phyloP scores from a whole-genome alignment of 2,113 vertebrate genomes.

The Puffinus mauretanicus region DNA sequence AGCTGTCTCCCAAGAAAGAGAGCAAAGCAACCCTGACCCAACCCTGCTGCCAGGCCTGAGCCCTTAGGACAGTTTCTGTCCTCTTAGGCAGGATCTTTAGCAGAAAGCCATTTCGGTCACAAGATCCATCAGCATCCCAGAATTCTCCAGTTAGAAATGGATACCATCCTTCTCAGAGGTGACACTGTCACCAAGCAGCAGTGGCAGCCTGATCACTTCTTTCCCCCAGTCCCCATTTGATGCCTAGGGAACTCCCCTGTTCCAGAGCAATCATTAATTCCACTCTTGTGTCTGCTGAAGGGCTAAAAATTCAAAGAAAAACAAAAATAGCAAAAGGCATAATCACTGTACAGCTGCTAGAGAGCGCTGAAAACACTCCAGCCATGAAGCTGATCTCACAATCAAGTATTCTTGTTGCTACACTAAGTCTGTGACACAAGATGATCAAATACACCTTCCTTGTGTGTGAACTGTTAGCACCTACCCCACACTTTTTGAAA shows the following conservation, averaged over 20 bases:
- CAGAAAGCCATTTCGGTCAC: background rate
- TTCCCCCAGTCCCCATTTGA: background rate
- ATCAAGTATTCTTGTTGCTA: background rate
- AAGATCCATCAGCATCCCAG: background rate
- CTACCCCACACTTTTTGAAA: background rate
- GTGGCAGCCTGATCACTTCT: background rate
- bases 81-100: background rate
- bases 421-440: background rate
- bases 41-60: background rate
- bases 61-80: background rate
- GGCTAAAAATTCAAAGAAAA: background rate
- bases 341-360: background rate
- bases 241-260: background rate
- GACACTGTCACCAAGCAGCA: background rate
- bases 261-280: background rate
- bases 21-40: background rate
- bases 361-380: background rate
- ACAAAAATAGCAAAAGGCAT: background rate
- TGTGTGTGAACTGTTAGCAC: background rate
- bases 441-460: background rate
- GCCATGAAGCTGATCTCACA: background rate
- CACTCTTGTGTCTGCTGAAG: background rate
- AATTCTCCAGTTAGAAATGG: background rate
- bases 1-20: background rate
- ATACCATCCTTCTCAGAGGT: background rate